phyloP scores from a whole-genome alignment of 2,113 vertebrate species.

The Clarias magur region DNA sequence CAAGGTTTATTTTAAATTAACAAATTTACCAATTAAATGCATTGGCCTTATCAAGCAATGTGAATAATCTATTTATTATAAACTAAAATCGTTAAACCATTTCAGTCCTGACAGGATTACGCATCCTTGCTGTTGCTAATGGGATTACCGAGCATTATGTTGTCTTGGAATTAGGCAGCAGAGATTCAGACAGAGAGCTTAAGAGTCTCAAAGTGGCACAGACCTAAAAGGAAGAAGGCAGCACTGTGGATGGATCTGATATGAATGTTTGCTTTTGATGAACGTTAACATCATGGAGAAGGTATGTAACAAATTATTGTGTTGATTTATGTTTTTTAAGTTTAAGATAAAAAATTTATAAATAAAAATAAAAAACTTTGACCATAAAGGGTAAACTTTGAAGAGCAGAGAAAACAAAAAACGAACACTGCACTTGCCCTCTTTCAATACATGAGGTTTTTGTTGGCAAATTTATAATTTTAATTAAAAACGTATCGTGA shows the following conservation, averaged over 20 bases:
- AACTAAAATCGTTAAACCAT: background rate
- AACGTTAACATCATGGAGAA: background rate
- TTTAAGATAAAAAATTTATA: background rate
- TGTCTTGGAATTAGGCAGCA: conserved; percentile 61
- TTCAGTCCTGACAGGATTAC: conserved; percentile 25
- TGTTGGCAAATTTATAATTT: background rate
- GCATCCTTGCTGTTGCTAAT: conserved; percentile 53
- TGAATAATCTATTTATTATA: background rate
- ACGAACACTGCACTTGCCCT: background rate
- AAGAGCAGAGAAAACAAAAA: background rate
- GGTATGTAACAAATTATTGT: conserved; percentile 4
- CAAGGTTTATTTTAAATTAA: background rate
- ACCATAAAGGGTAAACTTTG: background rate
- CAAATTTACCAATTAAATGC: background rate
- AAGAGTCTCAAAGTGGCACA: background rate
- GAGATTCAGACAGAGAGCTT: conserved; percentile 14
- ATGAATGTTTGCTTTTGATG: background rate
- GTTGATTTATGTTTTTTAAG: background rate
- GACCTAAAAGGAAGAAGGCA: background rate
- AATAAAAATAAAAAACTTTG: too few species aligned
- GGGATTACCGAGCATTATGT: conserved; percentile 60
- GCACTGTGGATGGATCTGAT: background rate
- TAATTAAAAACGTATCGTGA: background rate
- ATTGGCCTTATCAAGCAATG: background rate
- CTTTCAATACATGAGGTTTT: too few species aligned